Conservation (phyloP, 1,140 invertebrate species). For the Rhyzopertha dominica region DNA sequence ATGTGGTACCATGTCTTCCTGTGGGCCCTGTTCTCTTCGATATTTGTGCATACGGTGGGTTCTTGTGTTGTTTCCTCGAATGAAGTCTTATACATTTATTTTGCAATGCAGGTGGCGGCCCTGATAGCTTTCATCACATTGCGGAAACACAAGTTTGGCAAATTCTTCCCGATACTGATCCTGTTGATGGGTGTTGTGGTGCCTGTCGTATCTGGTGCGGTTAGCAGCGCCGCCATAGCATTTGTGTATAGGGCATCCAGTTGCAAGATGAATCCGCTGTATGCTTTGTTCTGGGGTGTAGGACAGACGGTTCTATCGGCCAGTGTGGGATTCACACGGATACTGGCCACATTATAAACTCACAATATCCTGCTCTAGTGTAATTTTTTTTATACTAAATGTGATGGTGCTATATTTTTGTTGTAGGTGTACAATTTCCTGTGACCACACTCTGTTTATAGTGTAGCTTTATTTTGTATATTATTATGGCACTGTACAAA, state of each 20-base stretch:
- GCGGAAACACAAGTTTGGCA: conserved; percentile 88
- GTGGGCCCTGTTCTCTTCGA: conserved; percentile 89
- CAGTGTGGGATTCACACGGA: conserved; percentile 86
- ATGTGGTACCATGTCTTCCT: conserved; percentile 96
- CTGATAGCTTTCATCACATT: conserved; percentile 83
- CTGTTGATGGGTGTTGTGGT: conserved; percentile 81
- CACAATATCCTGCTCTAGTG: conserved; percentile 5
- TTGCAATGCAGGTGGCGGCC: conserved; percentile 62
- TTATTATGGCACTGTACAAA: conserved; percentile 8
- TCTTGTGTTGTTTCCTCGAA: no score
- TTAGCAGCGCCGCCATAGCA: conserved; percentile 89
- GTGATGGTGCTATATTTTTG: conserved; percentile 40
- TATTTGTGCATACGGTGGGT: conserved; percentile 75
- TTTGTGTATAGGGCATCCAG: conserved; percentile 87
- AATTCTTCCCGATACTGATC: conserved; percentile 85
- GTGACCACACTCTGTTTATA: conserved; percentile 3
- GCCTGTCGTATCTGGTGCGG: conserved; percentile 79
- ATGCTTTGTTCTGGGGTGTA: conserved; percentile 89
- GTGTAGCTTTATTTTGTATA: conserved; percentile 10
- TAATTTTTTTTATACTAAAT: conserved; percentile 32
- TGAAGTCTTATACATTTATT: no score
- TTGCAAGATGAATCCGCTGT: conserved; percentile 81
- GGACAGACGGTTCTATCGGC: conserved; percentile 86
- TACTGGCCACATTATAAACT: conserved; percentile 82
- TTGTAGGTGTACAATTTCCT: conserved; percentile 12